Evolutionary conservation across 2,888 invertebrate genomes (phyloP).

Genomic region (Campopleginae sp.): DNA sequence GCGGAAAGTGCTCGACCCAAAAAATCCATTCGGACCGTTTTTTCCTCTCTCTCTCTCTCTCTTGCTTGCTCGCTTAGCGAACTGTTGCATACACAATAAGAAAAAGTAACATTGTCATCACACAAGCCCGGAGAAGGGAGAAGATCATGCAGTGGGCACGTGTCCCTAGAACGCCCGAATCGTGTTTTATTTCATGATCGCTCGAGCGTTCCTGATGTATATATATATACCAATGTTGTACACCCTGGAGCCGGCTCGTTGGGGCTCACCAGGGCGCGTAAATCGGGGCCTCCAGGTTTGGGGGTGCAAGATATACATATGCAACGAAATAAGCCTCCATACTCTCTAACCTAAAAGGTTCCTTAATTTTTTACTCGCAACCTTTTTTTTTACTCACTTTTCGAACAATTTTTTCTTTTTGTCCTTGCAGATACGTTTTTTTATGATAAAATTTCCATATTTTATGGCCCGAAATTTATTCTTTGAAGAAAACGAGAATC

Average conservation of each 20-base stretch:
- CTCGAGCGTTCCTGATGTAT: slow-evolving; percentile 63
- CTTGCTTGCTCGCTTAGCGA: slow-evolving; percentile 40
- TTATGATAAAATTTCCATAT: no score
- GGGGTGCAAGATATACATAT: slow-evolving; percentile 33
- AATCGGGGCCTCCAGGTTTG: slow-evolving; percentile 53
- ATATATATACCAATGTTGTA: slow-evolving; percentile 13
- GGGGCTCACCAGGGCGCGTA: slow-evolving; percentile 68
- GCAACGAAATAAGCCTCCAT: slow-evolving; percentile 20
- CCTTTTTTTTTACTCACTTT: background rate
- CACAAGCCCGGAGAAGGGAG: slow-evolving; percentile 19
- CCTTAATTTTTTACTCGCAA: background rate
- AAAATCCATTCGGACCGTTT: slow-evolving; percentile 65
- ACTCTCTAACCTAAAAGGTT: background rate
- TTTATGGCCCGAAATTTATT: no score
- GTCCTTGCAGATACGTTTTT: no score
- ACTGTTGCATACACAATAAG: slow-evolving; percentile 42
- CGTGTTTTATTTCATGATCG: slow-evolving; percentile 75
- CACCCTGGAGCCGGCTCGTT: slow-evolving; percentile 66
- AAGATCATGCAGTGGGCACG: slow-evolving; percentile 77
- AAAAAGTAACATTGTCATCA: slow-evolving; percentile 65
- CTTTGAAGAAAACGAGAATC: no score
- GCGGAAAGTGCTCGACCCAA: slow-evolving; percentile 63
- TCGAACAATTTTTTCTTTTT: no score
- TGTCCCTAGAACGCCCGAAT: slow-evolving; percentile 77
- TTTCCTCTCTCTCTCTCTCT: slow-evolving; percentile 31